Conservation (phyloP, 1,140 invertebrate genomes). For the Drosophila pruinosa region DNA sequence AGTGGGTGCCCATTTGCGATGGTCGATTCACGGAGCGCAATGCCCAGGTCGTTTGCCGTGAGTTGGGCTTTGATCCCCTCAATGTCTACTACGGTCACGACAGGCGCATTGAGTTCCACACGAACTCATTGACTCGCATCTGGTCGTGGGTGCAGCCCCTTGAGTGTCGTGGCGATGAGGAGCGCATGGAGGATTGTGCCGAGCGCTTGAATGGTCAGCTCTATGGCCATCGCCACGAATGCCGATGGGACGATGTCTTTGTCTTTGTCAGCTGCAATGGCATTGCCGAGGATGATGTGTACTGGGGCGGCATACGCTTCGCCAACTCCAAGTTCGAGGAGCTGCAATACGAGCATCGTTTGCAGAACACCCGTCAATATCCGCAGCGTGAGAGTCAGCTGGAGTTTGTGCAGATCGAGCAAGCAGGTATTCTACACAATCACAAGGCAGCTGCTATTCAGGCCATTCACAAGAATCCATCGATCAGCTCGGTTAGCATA, state of each 20-base stretch:
- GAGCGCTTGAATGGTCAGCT: conserved; percentile 94
- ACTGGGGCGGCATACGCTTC: conserved; percentile 99
- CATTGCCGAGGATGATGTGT: conserved; percentile 87
- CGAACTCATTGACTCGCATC: conserved; percentile 91
- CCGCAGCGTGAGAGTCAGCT: conserved; percentile 89
- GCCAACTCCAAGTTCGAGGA: conserved; percentile 94
- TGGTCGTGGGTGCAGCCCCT: conserved; percentile 98
- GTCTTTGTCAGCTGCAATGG: conserved; percentile 96
- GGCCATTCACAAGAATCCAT: conserved; percentile 92
- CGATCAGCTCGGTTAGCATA: conserved; percentile 92
- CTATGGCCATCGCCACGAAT: conserved; percentile 92
- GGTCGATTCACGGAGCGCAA: conserved; percentile 96
- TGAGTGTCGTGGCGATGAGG: conserved; percentile 92
- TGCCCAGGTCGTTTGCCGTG: conserved; percentile 96
- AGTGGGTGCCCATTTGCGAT: conserved; percentile 99
- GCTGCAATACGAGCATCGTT: conserved; percentile 90
- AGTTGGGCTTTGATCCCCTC: conserved; percentile 94
- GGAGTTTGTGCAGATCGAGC: conserved; percentile 93
- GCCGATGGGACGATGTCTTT: conserved; percentile 94
- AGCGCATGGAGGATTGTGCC: conserved; percentile 92
- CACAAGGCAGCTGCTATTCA: conserved; percentile 97
- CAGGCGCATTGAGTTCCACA: conserved; percentile 91
- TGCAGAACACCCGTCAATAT: conserved; percentile 89
- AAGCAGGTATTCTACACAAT: conserved; percentile 98
- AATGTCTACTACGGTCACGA: conserved; percentile 94